phyloP scores from a whole-genome alignment of 1,140 invertebrate genomes.

The Belonocnema kinseyi region DNA sequence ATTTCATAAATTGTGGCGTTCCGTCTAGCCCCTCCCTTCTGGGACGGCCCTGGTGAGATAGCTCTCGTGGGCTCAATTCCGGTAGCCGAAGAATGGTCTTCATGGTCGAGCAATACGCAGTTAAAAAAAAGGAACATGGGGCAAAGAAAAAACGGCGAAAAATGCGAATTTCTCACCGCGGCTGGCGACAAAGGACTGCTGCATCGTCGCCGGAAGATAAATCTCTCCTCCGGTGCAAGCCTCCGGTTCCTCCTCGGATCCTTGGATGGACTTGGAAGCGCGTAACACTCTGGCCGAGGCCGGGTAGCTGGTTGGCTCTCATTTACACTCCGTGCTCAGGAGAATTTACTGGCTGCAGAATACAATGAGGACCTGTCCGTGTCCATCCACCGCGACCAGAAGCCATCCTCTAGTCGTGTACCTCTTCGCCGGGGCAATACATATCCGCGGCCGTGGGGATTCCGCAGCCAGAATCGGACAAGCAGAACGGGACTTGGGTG shows the following conservation, averaged over 20 bases:
- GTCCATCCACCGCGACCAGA: conserved; percentile 71
- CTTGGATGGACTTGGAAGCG: conserved; percentile 50
- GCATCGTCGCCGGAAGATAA: conserved; percentile 65
- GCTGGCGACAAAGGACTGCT: conserved; percentile 70
- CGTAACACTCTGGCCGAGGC: conserved; percentile 38
- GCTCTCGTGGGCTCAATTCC: conserved; percentile 52
- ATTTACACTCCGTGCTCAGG: conserved; percentile 70
- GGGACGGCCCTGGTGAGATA: neutral
- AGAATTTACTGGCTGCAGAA: conserved; percentile 74
- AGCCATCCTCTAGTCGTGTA: conserved; percentile 66
- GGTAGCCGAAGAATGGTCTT: conserved; percentile 58
- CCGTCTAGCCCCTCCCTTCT: neutral
- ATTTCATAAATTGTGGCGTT: neutral
- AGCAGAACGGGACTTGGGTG: neutral
- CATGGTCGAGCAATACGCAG: conserved; percentile 40
- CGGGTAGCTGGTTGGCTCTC: conserved; percentile 58
- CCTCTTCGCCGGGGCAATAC: conserved; percentile 65
- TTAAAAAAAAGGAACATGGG: conserved; percentile 37
- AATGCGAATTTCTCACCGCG: conserved; percentile 75
- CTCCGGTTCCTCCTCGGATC: conserved; percentile 36
- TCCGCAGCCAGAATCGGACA: conserved; percentile 40
- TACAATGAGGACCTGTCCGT: conserved; percentile 75
- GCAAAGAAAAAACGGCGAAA: conserved; percentile 71
- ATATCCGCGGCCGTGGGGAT: conserved; percentile 61
- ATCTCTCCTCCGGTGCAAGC: conserved; percentile 59